These are phyloP conservation scores for Drosophila jambulina DNA, from an alignment of 1,140 invertebrate genomes.

Conservation along the genomic window DNA sequence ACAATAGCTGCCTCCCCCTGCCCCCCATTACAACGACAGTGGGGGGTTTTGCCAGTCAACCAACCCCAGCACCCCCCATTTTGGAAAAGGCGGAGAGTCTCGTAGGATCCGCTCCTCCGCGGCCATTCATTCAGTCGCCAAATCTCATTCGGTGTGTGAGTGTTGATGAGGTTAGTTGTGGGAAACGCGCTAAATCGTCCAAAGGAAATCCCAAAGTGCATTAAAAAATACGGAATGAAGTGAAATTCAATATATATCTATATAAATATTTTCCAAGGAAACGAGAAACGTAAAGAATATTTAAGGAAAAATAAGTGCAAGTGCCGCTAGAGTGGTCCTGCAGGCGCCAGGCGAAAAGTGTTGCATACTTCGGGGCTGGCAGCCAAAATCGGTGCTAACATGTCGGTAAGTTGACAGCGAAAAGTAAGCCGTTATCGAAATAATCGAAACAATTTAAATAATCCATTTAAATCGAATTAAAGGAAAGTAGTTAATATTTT, in stretches of 20 bases:
- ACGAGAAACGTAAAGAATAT: conserved; percentile 3
- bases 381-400: conserved; percentile 62
- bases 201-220: conserved; percentile 40
- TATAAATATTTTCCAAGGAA: neutral
- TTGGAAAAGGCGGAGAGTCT: conserved; percentile 6
- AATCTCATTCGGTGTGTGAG: conserved; percentile 79
- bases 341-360: conserved; percentile 38
- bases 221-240: conserved; percentile 10
- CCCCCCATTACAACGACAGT: conserved; percentile 39
- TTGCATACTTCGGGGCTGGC: conserved; percentile 73
- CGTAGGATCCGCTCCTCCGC: conserved; percentile 60
- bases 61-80: conserved; percentile 10
- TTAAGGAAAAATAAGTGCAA: neutral
- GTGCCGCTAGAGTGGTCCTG: conserved; percentile 9
- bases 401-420: conserved; percentile 63
- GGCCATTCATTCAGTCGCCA: conserved; percentile 75
- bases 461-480: conserved; percentile 14
- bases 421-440: neutral
- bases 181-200: conserved; percentile 19
- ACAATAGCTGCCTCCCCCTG: conserved; percentile 25
- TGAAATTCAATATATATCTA: conserved; percentile 7
- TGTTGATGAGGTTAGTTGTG: conserved; percentile 82
- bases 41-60: neutral
- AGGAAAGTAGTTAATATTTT: neutral
- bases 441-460: neutral